Evolutionary conservation across 2,888 invertebrate species (phyloP).

Genomic region (Anarsia innoxiella): DNA sequence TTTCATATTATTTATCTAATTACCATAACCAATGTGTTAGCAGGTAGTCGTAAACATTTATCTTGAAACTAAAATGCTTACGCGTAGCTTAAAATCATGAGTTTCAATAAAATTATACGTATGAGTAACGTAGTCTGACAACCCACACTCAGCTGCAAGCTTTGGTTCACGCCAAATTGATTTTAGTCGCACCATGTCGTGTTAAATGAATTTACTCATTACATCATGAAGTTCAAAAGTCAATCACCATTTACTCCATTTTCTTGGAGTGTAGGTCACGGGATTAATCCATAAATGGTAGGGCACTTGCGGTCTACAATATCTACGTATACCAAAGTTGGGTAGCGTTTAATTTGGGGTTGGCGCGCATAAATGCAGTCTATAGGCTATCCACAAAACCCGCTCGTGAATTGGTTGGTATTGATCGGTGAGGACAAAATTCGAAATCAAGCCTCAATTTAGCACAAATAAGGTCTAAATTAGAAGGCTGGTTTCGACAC

Average conservation of each 20-base stretch:
- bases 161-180: no score
- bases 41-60: slow-evolving; percentile 16
- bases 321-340: slow-evolving; percentile 10
- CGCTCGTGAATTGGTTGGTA: slow-evolving; percentile 22
- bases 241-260: no score
- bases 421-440: slow-evolving; percentile 21
- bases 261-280: no score
- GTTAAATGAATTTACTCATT: no score
- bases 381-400: slow-evolving; percentile 21
- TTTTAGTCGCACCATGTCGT: no score
- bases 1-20: slow-evolving; percentile 16
- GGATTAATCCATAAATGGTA: slow-evolving; percentile 6
- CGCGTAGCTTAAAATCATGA: no score
- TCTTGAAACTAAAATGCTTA: no score
- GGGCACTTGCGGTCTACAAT: background rate
- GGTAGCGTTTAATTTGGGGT: slow-evolving; percentile 16
- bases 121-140: no score
- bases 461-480: slow-evolving; percentile 21
- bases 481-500: slow-evolving; percentile 19
- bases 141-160: no score
- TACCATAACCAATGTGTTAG: slow-evolving; percentile 11
- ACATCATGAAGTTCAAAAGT: no score
- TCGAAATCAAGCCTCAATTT: slow-evolving; percentile 19
- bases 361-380: slow-evolving; percentile 18
- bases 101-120: no score